Base-by-base conservation (phyloP, 2,888 invertebrate species). In the Platypus cylindrus region DNA sequence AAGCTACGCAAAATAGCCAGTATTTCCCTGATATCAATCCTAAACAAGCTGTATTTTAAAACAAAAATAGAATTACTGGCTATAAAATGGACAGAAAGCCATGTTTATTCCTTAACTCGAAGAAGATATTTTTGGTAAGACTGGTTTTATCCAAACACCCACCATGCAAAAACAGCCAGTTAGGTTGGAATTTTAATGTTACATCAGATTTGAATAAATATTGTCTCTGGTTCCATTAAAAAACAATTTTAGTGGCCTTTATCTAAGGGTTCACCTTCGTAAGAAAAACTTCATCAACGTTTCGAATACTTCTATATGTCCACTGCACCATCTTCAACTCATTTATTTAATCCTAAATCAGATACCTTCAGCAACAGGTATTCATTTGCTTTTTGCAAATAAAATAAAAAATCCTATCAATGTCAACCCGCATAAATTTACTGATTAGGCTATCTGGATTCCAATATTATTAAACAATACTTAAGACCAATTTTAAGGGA, bases 131-230 rank as follows among this genome's bases (percentile, higher is more conserved):
- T 40, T 41, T 38, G 41, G 41, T 41, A 34, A 35, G 41, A 41
- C 41, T 37, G 41, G 41, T 41, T 41, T 38, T 41, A 41, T 41
- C 34, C 35, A 41, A 41, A 41, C 41, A 41, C 41, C 38, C 38
- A 41, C 41, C 33, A 30, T 14, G 34, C 30, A 22, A 40, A 40
- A 40, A 40, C 34, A 32, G 30, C 34, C 40, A 34, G 40, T 40
- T 40, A 35, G 35, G 34, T 37, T 13, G 41, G 38, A 38, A 41
- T 41, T 41, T 41, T 41, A 38, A 38, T 37, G 37, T 38, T 36
- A 30, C 38, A 32, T 33, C 35, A 38, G 33, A 34, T 41, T 36
- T 36, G 20, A 38, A 36, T 36, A 41, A 38, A 41, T 38, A 41
- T 41, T 38, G 30, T 31, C 36, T 27, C 30, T 27, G 22, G 25